These are phyloP conservation scores for Phylloscopus trochilus DNA, from an alignment of 2,113 vertebrate genomes.

Conservation along the genomic window DNA sequence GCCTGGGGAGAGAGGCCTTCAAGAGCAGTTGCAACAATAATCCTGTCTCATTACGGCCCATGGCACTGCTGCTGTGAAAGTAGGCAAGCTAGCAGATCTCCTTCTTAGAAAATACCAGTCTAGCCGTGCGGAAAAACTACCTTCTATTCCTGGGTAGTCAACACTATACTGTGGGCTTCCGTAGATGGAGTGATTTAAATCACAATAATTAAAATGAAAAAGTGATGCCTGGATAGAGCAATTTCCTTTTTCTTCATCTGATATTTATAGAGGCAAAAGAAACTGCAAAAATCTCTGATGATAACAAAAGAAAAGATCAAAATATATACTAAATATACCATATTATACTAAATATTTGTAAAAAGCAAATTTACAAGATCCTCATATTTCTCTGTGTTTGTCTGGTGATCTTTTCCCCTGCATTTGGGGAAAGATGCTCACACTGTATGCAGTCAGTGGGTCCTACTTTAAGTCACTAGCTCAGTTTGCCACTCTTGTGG, in stretches of 20 bases:
- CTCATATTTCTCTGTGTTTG: not conserved
- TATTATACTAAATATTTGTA: not conserved
- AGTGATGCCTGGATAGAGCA: not conserved
- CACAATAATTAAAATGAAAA: constrained; percentile 31
- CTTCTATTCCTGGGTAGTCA: constrained; percentile 7
- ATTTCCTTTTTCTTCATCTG: not conserved
- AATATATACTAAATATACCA: not conserved
- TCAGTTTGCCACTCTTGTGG: not conserved
- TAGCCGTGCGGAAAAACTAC: constrained; percentile 27
- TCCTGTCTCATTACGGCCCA: constrained; percentile 37
- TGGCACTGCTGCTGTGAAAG: constrained; percentile 40
- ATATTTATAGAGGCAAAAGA: not conserved
- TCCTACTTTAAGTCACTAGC: not conserved
- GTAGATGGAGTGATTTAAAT: not conserved
- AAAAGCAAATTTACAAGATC: not conserved
- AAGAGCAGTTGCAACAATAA: constrained; percentile 21
- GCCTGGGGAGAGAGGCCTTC: constrained; percentile 6
- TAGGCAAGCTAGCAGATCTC: constrained; percentile 41
- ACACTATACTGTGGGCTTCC: not conserved
- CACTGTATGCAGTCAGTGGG: not conserved
- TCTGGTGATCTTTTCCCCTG: not conserved
- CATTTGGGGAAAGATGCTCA: not conserved
- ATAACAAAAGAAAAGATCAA: not conserved
- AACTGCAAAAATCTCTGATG: not conserved
- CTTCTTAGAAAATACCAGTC: constrained; percentile 45